Evolutionary conservation across 1,140 invertebrate genomes (phyloP).

Genomic region (Papilio glaucus): DNA sequence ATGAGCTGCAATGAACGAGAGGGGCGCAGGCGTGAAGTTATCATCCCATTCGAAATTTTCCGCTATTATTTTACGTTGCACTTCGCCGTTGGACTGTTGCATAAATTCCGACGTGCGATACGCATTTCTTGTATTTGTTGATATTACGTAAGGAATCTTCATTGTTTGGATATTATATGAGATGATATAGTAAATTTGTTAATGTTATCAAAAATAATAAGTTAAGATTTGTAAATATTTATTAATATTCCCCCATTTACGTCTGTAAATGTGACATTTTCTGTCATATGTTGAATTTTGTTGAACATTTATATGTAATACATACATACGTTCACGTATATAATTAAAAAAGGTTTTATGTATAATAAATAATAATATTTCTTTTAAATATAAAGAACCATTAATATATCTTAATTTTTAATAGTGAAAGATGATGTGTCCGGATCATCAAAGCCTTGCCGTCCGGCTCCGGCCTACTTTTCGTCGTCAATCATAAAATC

Average conservation of each 20-base stretch:
- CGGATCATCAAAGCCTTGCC: too few relatives aligned
- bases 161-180: slow-evolving; percentile 41
- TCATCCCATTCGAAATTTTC: slow-evolving; percentile 80
- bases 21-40: slow-evolving; percentile 64
- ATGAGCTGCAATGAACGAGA: slow-evolving; percentile 64
- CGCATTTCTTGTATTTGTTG: slow-evolving; percentile 56
- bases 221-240: not conserved
- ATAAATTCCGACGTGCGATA: slow-evolving; percentile 60
- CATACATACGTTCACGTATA: too few relatives aligned
- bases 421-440: too few relatives aligned
- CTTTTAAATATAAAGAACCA: too few relatives aligned
- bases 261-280: not conserved
- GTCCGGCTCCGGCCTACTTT: too few relatives aligned
- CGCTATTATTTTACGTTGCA: slow-evolving; percentile 60
- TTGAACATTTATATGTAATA: too few relatives aligned
- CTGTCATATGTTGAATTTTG: too few relatives aligned
- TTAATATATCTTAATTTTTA: too few relatives aligned
- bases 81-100: slow-evolving; percentile 59
- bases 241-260: not conserved
- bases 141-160: slow-evolving; percentile 75
- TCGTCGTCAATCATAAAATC: too few relatives aligned
- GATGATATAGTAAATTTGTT: too few relatives aligned
- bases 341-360: too few relatives aligned
- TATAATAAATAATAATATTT: too few relatives aligned
- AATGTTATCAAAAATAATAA: not conserved